Evolutionary conservation across 2,113 vertebrate genomes (phyloP).

Genomic region (Mobula birostris): DNA sequence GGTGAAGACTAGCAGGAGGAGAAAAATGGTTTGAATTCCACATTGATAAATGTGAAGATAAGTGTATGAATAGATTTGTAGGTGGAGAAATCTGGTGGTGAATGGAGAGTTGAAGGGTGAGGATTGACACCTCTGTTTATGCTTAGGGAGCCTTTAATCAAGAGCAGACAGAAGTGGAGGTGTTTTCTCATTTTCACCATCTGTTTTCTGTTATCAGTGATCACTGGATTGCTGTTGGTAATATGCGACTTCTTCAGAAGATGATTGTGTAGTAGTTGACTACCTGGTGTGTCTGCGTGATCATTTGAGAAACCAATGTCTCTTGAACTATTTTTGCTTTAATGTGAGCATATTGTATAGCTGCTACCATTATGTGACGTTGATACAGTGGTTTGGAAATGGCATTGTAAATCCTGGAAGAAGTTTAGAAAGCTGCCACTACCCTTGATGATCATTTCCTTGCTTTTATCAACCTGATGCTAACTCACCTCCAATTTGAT

Average conservation of each 20-base stretch:
- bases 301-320: background rate
- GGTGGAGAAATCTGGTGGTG: too few relatives aligned
- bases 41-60: too few relatives aligned
- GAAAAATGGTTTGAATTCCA: too few relatives aligned
- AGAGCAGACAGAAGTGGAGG: too few relatives aligned
- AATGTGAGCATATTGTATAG: background rate
- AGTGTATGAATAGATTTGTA: too few relatives aligned
- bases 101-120: too few relatives aligned
- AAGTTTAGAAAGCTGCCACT: background rate
- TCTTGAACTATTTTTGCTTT: background rate
- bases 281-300: background rate
- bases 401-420: background rate
- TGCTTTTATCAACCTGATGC: background rate
- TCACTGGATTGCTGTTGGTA: background rate
- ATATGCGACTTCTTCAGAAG: too few relatives aligned
- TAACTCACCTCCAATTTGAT: background rate
- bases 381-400: background rate
- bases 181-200: background rate
- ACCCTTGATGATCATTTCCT: background rate
- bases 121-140: too few relatives aligned
- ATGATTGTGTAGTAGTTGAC: background rate
- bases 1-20: too few relatives aligned
- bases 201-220: background rate
- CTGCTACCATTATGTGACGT: background rate
- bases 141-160: too few relatives aligned